These are phyloP conservation scores for Callionymus lyra DNA, from an alignment of 2,113 vertebrate genomes.

Conservation along the genomic window DNA sequence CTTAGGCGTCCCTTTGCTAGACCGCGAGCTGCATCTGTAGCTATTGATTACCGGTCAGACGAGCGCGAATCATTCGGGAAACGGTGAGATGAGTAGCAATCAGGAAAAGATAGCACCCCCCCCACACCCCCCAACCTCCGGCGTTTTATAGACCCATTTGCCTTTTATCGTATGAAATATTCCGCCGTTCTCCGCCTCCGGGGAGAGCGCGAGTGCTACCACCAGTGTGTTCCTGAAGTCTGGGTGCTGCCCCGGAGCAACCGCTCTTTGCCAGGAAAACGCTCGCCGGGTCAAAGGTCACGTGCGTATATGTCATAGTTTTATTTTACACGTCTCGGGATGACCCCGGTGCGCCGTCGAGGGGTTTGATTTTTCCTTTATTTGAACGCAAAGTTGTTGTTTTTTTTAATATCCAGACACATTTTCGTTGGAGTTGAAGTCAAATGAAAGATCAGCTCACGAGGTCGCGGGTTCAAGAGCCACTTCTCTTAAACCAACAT, in stretches of 20 bases:
- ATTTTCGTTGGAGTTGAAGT: slow-evolving; percentile 3
- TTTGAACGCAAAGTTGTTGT: slow-evolving; percentile 14
- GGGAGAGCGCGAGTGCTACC: slow-evolving; percentile 26
- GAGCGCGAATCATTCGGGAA: slow-evolving; percentile 64
- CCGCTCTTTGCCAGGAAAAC: slow-evolving; percentile 31
- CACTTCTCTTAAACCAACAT: not conserved
- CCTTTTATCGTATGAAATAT: slow-evolving; percentile 53
- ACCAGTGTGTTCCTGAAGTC: slow-evolving; percentile 25
- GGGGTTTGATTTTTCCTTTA: slow-evolving; percentile 18
- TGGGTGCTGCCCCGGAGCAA: slow-evolving; percentile 29
- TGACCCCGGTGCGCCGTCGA: slow-evolving; percentile 22
- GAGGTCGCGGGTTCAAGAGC: not conserved
- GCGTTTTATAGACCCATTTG: slow-evolving; percentile 63
- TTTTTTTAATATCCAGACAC: slow-evolving; percentile 39
- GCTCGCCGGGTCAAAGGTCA: slow-evolving; percentile 43
- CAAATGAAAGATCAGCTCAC: not conserved
- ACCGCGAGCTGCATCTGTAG: slow-evolving; percentile 57
- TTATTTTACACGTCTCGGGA: slow-evolving; percentile 29
- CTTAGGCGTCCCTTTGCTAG: slow-evolving; percentile 38
- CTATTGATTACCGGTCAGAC: slow-evolving; percentile 71
- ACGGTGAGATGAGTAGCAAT: slow-evolving; percentile 59
- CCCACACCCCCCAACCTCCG: too few species aligned
- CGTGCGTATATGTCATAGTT: slow-evolving; percentile 31
- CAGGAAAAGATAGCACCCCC: slow-evolving; percentile 57
- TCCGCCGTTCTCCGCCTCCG: slow-evolving; percentile 39